Percentiles rank a stretch among this genome's conserved stretches.
Evolutionary conservation across 2,113 vertebrate genomes (phyloP).

Genomic region (Brevimyrus niger): DNA sequence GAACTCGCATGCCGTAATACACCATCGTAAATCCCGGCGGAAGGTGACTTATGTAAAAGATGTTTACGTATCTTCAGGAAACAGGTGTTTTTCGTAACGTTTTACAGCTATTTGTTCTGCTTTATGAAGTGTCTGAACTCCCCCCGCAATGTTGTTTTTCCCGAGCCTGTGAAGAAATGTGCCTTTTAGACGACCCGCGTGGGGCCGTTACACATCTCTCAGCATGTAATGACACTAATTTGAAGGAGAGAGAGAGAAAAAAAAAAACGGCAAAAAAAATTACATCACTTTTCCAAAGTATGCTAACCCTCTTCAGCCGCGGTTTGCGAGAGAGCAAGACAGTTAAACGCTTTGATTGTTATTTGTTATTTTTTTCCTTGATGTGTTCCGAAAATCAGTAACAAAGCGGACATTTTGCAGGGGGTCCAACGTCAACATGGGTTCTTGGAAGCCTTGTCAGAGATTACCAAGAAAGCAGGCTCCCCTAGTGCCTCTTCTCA

Average conservation of each 20-base stretch:
- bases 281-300: conserved; percentile 54
- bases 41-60: conserved; percentile 4
- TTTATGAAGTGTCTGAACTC: conserved; percentile 43
- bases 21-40: background rate
- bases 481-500: background rate
- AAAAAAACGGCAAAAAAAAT: conserved; percentile 30
- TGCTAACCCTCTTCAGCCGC: conserved; percentile 44
- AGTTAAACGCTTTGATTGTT: background rate
- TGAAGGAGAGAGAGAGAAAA: conserved; percentile 23
- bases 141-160: conserved; percentile 43
- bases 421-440: conserved; percentile 26
- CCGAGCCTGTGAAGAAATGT: conserved; percentile 35
- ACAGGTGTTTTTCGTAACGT: conserved; percentile 18
- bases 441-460: conserved; percentile 22
- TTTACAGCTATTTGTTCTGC: conserved; percentile 5
- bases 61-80: conserved; percentile 10
- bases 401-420: conserved; percentile 13
- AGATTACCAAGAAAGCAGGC: conserved; percentile 21
- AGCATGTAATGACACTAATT: conserved; percentile 51
- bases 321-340: conserved; percentile 14
- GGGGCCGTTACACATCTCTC: conserved; percentile 52
- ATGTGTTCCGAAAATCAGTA: background rate
- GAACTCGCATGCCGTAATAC: background rate
- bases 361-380: background rate
- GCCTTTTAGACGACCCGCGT: conserved; percentile 43